Percentiles rank a stretch among this genome's conserved stretches.
These are phyloP conservation scores for Crioceris asparagi DNA, from an alignment of 2,888 invertebrate genomes.

Conservation along the genomic window DNA sequence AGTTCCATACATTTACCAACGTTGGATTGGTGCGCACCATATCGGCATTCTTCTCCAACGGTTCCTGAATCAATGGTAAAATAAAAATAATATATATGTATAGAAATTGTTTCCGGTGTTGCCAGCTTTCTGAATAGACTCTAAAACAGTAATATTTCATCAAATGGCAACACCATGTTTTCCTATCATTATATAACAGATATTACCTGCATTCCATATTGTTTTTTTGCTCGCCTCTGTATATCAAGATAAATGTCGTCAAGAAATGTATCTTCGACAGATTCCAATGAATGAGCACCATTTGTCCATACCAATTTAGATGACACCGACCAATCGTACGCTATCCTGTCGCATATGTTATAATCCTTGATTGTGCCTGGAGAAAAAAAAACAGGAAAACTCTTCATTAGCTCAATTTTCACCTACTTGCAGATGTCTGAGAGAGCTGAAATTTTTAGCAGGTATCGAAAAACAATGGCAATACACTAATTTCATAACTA, in stretches of 20 bases:
- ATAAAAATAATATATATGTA: too few species aligned
- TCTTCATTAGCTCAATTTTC: too few species aligned
- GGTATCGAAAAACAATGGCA: too few species aligned
- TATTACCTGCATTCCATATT: slow-evolving; percentile 71
- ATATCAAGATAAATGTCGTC: slow-evolving; percentile 65
- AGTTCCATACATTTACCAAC: slow-evolving; percentile 74
- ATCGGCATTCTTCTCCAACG: slow-evolving; percentile 70
- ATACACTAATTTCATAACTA: too few species aligned
- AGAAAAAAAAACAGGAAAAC: too few species aligned
- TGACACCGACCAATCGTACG: slow-evolving; percentile 68
- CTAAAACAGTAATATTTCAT: neutral
- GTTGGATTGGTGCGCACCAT: slow-evolving; percentile 65
- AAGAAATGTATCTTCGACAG: slow-evolving; percentile 42
- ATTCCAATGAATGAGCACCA: slow-evolving; percentile 54
- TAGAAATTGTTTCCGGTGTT: too few species aligned
- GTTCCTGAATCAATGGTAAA: slow-evolving; percentile 46
- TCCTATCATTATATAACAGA: neutral
- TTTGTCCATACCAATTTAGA: slow-evolving; percentile 66
- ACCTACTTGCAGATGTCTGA: too few species aligned
- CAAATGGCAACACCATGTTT: neutral
- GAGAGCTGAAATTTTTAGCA: too few species aligned
- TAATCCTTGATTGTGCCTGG: slow-evolving; percentile 59
- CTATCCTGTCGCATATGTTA: slow-evolving; percentile 70
- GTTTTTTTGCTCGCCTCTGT: slow-evolving; percentile 55
- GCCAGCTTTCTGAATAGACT: too few species aligned